Base-by-base conservation (phyloP, 2,888 invertebrate species). In the Arge pagana region DNA sequence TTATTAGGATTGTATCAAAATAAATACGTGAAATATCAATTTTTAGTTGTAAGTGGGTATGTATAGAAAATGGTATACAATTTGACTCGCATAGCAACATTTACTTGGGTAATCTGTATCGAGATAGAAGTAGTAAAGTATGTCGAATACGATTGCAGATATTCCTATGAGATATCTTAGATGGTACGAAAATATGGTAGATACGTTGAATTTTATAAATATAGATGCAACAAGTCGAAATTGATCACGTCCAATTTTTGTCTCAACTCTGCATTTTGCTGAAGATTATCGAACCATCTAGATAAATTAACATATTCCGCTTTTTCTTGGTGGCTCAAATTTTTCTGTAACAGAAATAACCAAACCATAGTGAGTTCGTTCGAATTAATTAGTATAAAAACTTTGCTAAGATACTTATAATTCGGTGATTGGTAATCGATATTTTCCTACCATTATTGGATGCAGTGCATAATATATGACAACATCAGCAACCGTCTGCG, bases 211-310 rank as follows among this genome's bases (percentile, higher is more conserved):
- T 7, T 23, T 71, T 59, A 73, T 53, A 72, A 61, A 57, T 72
- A 74, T 50, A 75, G 58, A 53, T 68, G 63, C 40, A 71, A 51
- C 31, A 70, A 60, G 51, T 69, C 77, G 58, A 83, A 82, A 66
- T 80, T 74, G 50, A 83, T 68, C 7, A 79, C 33, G 56, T 76
- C 74, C 60, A 81, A 76, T 45, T 77, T 75, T 52, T 79, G 79
- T 48, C 86, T 81, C n/a, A 89, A 77, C 66, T 79, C 80, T 0
- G 83, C 80, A 53, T 87, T 83, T 53, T 87, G 84, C 67, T 90
- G 90, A 52, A 91, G 76, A 66, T 90, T 87, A 70, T 86, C 87
- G 60, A 84, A 88, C 90, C 90, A 90, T 62, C 90, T 80, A 33
- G 89, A 89, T 0, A 90, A 72, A 69, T 89, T 83, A 18, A 89